Conservation (phyloP, 2,888 invertebrate species). For the Nephrocerus scutellatus region DNA sequence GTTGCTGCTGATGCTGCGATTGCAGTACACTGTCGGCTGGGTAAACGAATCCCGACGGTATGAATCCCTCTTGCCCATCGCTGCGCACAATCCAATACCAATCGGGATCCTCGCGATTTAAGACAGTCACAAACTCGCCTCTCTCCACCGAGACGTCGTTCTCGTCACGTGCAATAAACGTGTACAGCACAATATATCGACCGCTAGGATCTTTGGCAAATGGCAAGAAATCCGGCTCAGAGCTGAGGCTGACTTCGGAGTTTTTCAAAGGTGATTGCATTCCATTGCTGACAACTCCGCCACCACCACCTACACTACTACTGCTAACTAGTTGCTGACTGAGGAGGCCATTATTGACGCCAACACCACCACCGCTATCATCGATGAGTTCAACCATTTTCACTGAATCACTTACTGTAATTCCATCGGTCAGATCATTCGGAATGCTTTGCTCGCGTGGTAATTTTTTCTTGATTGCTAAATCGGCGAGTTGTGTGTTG, state of each 20-base stretch:
- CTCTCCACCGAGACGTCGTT: constrained; percentile 90
- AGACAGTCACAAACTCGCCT: constrained; percentile 91
- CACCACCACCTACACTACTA: constrained; percentile 18
- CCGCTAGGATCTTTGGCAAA: constrained; percentile 80
- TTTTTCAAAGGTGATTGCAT: constrained; percentile 34
- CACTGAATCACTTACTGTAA: constrained; percentile 23
- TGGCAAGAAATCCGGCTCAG: constrained; percentile 59
- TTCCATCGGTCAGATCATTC: constrained; percentile 51
- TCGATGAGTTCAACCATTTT: constrained; percentile 23
- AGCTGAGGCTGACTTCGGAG: constrained; percentile 49
- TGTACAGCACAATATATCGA: constrained; percentile 85
- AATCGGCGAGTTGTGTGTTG: constrained; percentile 65
- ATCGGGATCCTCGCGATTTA: constrained; percentile 90
- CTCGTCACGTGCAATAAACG: constrained; percentile 87
- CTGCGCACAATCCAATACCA: constrained; percentile 95
- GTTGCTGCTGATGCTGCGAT: constrained; percentile 28
- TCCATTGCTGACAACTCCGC: constrained; percentile 19
- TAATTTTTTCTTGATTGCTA: constrained; percentile 79
- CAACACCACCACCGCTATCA: constrained; percentile 14
- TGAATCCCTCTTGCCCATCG: constrained; percentile 91
- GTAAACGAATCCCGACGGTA: constrained; percentile 90
- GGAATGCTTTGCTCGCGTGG: constrained; percentile 59
- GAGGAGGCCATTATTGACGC: constrained; percentile 20
- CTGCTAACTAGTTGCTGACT: no score
- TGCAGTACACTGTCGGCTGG: constrained; percentile 75